Percentiles rank a stretch among this genome's conserved stretches.
Evolutionary conservation across 2,797 vertebrate genomes (phyloP).

Genomic region (Sciurus carolinensis): DNA sequence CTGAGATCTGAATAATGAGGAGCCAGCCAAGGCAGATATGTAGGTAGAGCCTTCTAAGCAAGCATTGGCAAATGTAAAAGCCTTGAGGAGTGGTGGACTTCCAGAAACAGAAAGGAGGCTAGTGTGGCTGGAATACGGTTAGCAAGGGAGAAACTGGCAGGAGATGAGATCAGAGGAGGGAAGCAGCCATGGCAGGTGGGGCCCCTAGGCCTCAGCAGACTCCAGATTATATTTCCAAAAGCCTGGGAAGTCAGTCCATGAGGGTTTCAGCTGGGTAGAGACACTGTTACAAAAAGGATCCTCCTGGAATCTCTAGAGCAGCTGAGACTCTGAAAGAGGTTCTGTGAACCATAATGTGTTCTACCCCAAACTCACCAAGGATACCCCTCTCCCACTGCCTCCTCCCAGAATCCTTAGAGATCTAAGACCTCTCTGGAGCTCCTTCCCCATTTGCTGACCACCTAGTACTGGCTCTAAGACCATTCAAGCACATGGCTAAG

Average conservation of each 20-base stretch:
- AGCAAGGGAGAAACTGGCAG: not conserved
- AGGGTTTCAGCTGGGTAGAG: not conserved
- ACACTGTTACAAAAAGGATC: not conserved
- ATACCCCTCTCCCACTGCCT: not conserved
- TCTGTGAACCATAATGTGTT: not conserved
- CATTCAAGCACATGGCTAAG: not conserved
- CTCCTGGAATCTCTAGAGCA: not conserved
- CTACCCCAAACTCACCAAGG: not conserved
- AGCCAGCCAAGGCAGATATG: not conserved
- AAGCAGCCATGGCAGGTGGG: not conserved
- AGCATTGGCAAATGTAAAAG: not conserved
- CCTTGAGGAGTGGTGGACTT: not conserved
- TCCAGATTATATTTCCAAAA: conserved; percentile 37
- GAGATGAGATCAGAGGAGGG: not conserved
- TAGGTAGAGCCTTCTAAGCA: not conserved
- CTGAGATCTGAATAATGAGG: not conserved
- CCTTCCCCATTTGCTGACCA: not conserved
- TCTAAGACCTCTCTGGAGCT: not conserved
- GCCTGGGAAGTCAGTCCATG: not conserved
- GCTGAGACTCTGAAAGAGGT: not conserved
- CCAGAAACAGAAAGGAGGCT: not conserved
- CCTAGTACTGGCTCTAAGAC: not conserved
- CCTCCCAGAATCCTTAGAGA: not conserved
- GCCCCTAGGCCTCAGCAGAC: not conserved
- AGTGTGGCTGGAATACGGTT: not conserved